Evolutionary conservation across 2,797 vertebrate species (phyloP).

Genomic region (Enoplosus armatus): DNA sequence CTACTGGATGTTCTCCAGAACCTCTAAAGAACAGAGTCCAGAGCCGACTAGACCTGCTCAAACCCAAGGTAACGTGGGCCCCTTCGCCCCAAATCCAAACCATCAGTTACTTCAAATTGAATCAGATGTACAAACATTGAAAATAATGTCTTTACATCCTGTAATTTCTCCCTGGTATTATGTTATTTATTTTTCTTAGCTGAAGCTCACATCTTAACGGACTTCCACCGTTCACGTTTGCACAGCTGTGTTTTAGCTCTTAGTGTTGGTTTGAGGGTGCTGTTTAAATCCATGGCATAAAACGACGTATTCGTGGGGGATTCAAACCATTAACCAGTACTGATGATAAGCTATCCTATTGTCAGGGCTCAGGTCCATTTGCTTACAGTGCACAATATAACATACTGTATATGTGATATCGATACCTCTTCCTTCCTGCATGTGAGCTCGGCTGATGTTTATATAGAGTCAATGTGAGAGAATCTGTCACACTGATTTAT

Average conservation of each 20-base stretch:
- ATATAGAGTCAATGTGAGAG: slow-evolving; percentile 1
- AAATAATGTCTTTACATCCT: slow-evolving; percentile 82
- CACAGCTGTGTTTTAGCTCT: slow-evolving; percentile 81
- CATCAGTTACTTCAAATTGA: slow-evolving; percentile 77
- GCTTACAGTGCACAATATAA: slow-evolving; percentile 42
- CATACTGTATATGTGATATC: slow-evolving; percentile 17
- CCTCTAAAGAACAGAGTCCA: slow-evolving; percentile 87
- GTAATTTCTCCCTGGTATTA: slow-evolving; percentile 80
- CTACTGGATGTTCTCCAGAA: slow-evolving; percentile 86
- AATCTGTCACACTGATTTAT: slow-evolving; percentile 14
- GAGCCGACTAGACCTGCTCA: slow-evolving; percentile 82
- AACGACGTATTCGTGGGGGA: slow-evolving; percentile 55
- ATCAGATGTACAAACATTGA: slow-evolving; percentile 82
- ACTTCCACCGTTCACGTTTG: slow-evolving; percentile 77
- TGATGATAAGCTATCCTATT: slow-evolving; percentile 50
- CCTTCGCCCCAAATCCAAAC: slow-evolving; percentile 64
- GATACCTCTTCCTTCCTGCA: slow-evolving; percentile 14
- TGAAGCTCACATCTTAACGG: slow-evolving; percentile 76
- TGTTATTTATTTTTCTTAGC: slow-evolving; percentile 82
- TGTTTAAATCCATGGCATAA: slow-evolving; percentile 61
- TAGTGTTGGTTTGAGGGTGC: slow-evolving; percentile 57
- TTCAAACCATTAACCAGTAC: slow-evolving; percentile 64
- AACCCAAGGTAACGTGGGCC: slow-evolving; percentile 88
- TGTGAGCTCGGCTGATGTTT: slow-evolving; percentile 25
- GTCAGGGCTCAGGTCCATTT: slow-evolving; percentile 40